These are phyloP conservation scores for Drosophila funebris DNA, from an alignment of 1,140 invertebrate species.

Conservation along the genomic window DNA sequence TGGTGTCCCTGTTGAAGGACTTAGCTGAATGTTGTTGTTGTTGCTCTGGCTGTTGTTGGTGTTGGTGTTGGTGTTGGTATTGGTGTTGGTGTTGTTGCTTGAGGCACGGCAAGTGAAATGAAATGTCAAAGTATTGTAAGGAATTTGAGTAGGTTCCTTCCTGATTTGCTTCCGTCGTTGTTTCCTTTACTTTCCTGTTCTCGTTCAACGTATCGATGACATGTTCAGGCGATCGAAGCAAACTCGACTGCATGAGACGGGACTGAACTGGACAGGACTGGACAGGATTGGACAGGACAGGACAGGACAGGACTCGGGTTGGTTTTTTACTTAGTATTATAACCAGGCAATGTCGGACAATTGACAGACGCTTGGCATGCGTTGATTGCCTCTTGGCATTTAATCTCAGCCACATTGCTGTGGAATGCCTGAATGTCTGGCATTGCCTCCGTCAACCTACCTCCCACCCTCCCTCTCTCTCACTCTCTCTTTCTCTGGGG, in stretches of 20 bases:
- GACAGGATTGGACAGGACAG: too few species aligned
- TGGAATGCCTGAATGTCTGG: constrained; percentile 17
- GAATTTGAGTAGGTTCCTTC: constrained; percentile 54
- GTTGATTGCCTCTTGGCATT: constrained; percentile 66
- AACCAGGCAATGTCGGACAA: constrained; percentile 4
- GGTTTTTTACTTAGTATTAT: not conserved
- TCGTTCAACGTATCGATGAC: constrained; percentile 12
- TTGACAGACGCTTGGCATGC: constrained; percentile 46
- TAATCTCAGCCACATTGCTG: constrained; percentile 49
- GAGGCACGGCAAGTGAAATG: constrained; percentile 23
- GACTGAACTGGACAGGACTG: too few species aligned
- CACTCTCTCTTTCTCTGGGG: not conserved
- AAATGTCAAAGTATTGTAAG: constrained; percentile 62
- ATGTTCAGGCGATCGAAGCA: constrained; percentile 8
- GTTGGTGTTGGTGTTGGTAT: not conserved
- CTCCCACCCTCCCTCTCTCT: too few species aligned
- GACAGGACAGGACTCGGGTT: not conserved
- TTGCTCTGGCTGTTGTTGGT: not conserved
- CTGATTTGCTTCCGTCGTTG: constrained; percentile 49
- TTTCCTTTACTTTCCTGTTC: not conserved
- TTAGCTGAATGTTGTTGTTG: not conserved
- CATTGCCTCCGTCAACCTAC: not conserved
- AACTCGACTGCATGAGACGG: too few species aligned
- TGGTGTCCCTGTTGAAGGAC: not conserved
- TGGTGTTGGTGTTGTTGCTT: not conserved